Evolutionary conservation across 2,888 invertebrate genomes (phyloP), one percentile per base, ranked within the genome.

Genomic region (Polyommatus icarus): DNA sequence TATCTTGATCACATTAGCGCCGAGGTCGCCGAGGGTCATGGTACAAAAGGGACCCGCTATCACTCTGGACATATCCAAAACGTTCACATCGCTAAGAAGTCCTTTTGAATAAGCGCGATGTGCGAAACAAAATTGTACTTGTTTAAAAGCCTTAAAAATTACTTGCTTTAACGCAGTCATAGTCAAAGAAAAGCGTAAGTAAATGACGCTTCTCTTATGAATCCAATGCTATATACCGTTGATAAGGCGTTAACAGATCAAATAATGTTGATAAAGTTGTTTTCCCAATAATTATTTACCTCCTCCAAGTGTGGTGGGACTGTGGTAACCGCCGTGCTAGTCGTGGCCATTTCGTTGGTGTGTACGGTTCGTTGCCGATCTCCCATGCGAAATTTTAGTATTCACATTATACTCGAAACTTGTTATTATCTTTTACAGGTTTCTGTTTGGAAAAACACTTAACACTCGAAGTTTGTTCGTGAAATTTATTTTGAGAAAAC

Each of bases 1-100:
- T 61, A 99, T 96, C 95, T 99, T 99, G 76, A 98, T 96, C 0
- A 99, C 95, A 86, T 98, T 98, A 0, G 99, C 99, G 0, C 99
- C 99, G 79, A 99, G 92, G 91, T 99, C 99, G 1, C 97, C 97
- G 32, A 99, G 92, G 78, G 98, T 95, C 99, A 99, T 98, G 0
- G 99, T 97, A 87, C 99, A 99, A 87, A 97, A 98, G 0, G 99
- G 99, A 0, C 99, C 99, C 29, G 99, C 99, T 3, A 99, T 95
- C 67, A 99, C 97, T 83, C 99, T 94, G 7, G 97, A 97, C 80
- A 98, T 88, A 91, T 98, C 98, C 79, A 98, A 88, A 18, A 98
- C 95, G 84, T 96, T 95, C 59, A 98, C 91, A 79, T 96, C 97
- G 78, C 93, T 92, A 71, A 98, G 88, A 24, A 97, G 96, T 79